Base-by-base conservation (phyloP, 2,888 invertebrate genomes). In the Cosmorhoe ocellata region DNA sequence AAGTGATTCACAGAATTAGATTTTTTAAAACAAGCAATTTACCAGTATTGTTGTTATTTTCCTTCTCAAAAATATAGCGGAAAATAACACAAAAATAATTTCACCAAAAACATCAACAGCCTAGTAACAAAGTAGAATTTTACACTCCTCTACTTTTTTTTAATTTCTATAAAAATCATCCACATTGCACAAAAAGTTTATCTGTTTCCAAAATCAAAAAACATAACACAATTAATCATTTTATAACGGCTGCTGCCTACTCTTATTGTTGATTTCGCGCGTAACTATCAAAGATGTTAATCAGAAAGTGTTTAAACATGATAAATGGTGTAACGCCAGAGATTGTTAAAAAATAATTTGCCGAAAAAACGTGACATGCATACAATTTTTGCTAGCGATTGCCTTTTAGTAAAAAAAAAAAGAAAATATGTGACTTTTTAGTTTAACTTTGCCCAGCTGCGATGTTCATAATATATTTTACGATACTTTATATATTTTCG, bases 221-320 rank as follows among this genome's bases (percentile, higher is more conserved):
- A 36, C 39, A 12, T 38, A 38, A 36, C 39, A 24, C 48, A 45
- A 66, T 63, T 60, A 66, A 66, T 66, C 66, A 66, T 61, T 52
- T 24, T 39, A n/a, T 60, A 59, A 64, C 61, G 61, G 61, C 33
- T 14, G 31, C 36, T 50, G 52, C 18, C 9, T 28, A 39, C 10
- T 36, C 50, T 64, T 67, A 65, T 71, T 69, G 60, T 73, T 3
- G 66, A 71, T 71, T 71, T 74, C 74, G 74, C 73, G 76, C 76
- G 74, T 61, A 72, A 66, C 64, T 55, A 61, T 64, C 51, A 63
- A 65, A 65, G 48, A 53, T 53, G 27, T 24, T 43, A 48, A 49
- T 53, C 48, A 51, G 22, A 44, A 58, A 58, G 61, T 62, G 64
- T 66, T 62, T 61, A 7, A 7, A 24, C 37, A 71, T 75, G 75